These are phyloP conservation scores for Drosophila pallidifrons DNA, from an alignment of 1,140 invertebrate genomes.

Conservation along the genomic window DNA sequence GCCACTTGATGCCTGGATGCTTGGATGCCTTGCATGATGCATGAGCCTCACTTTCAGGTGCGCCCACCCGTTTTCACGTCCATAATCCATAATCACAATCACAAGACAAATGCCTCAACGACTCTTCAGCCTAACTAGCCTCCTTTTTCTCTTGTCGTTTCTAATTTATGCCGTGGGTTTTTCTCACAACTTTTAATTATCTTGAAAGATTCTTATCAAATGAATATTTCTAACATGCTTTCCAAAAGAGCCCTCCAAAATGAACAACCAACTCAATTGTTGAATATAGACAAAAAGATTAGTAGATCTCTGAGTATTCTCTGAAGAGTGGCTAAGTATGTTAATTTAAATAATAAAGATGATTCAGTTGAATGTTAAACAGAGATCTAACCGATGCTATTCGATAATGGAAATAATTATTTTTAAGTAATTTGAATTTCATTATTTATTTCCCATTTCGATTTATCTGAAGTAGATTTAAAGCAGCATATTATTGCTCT, in stretches of 20 bases:
- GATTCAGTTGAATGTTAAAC: no score
- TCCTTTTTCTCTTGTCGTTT: background rate
- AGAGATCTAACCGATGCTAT: no score
- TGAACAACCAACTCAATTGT: conserved; percentile 4
- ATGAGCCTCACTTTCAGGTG: conserved; percentile 66
- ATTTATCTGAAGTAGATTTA: no score
- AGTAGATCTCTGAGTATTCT: background rate
- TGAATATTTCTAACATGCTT: conserved; percentile 8
- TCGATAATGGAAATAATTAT: no score
- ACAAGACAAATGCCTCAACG: conserved; percentile 32
- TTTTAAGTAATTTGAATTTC: background rate
- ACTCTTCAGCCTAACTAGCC: conserved; percentile 40
- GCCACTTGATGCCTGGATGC: conserved; percentile 16
- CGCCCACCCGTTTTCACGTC: conserved; percentile 65
- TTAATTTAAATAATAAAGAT: background rate
- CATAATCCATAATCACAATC: conserved; percentile 63
- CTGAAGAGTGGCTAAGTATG: background rate
- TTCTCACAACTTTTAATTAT: conserved; percentile 22
- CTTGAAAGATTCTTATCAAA: conserved; percentile 14
- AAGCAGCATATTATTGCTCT: no score
- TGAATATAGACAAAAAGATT: conserved; percentile 3
- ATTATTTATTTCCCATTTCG: background rate
- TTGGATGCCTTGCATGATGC: conserved; percentile 46
- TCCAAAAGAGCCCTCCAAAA: background rate
- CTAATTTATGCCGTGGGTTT: background rate